phyloP scores from a whole-genome alignment of 2,797 vertebrate species.

The Coilia nasus region DNA sequence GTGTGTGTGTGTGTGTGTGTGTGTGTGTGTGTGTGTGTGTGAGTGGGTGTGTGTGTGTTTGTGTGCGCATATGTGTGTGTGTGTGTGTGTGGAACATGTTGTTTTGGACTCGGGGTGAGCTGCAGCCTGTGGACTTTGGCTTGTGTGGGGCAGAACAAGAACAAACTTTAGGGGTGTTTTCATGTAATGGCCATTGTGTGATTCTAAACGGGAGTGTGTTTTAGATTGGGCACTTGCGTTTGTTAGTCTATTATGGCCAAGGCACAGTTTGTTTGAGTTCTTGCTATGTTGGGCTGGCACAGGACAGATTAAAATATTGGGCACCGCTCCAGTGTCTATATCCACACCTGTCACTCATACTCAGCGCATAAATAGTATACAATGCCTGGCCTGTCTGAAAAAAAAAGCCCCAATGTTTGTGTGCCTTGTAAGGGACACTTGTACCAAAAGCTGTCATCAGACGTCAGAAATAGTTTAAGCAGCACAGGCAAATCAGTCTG shows the following conservation, averaged over 20 bases:
- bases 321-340: neutral
- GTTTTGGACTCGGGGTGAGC: conserved; percentile 44
- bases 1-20: too few species aligned
- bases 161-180: conserved; percentile 16
- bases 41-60: too few species aligned
- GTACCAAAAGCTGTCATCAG: neutral
- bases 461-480: neutral
- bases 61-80: too few species aligned
- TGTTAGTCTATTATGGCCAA: neutral
- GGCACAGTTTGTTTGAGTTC: neutral
- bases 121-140: conserved; percentile 43
- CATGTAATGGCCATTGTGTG: conserved; percentile 13
- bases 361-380: neutral
- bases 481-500: neutral
- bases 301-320: conserved; percentile 8
- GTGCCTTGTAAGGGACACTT: neutral
- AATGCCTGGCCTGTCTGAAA: neutral
- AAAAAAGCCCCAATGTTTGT: neutral
- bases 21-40: too few species aligned
- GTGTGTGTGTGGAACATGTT: conserved; percentile 32
- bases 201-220: neutral
- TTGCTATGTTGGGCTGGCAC: neutral
- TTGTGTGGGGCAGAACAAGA: neutral
- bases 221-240: neutral
- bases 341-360: neutral